These are phyloP conservation scores for Phataginus tetradactyla DNA, from an alignment of 2,797 vertebrate genomes.

Conservation along the genomic window DNA sequence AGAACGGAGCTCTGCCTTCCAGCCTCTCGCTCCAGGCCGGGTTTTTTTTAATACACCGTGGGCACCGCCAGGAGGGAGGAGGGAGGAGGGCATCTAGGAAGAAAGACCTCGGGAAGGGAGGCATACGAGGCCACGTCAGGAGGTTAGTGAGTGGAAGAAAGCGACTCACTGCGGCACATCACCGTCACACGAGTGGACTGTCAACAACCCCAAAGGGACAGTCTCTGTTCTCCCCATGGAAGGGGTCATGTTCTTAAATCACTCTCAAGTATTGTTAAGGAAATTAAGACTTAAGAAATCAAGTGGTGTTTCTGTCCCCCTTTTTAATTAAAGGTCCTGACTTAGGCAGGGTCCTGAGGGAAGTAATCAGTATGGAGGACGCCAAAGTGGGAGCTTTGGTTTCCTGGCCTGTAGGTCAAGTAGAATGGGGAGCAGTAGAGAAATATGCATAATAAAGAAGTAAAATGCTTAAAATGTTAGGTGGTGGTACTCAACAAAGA, in stretches of 20 bases:
- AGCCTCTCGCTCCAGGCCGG: background rate
- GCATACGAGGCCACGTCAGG: background rate
- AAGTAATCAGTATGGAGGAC: background rate
- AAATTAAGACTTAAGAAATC: background rate
- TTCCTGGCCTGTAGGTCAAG: background rate
- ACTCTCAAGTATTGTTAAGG: constrained; percentile 44
- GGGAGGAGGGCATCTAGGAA: background rate
- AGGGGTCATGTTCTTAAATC: background rate
- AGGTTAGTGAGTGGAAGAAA: constrained; percentile 60
- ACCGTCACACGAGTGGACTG: rapidly evolving
- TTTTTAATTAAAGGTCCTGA: background rate
- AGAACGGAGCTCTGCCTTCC: background rate
- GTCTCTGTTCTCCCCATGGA: no score
- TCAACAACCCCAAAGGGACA: background rate
- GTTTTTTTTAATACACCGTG: background rate
- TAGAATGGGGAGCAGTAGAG: background rate
- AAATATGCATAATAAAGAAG: background rate
- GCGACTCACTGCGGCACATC: constrained; percentile 23
- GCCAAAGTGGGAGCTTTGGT: background rate
- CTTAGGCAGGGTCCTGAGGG: background rate
- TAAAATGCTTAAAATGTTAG: background rate
- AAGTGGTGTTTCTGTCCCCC: background rate
- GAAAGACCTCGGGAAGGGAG: constrained; percentile 22
- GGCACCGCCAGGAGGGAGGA: background rate
- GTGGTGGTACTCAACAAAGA: background rate